Base-by-base conservation (phyloP, 2,113 vertebrate species). In the Lophius piscatorius region DNA sequence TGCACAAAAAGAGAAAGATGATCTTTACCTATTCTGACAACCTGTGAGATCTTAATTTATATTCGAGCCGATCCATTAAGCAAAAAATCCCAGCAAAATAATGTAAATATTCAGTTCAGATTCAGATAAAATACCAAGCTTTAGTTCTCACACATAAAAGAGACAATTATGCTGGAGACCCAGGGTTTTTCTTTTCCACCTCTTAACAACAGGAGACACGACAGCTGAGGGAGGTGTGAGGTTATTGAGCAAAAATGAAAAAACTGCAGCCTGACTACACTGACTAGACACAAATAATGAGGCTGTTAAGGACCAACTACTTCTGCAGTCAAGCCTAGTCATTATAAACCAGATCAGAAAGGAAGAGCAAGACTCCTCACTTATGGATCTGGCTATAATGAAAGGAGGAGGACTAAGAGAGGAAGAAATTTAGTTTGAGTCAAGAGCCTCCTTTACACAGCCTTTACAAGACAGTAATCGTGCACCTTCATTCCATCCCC, bases 211-310 rank as follows among this genome's bases (percentile, higher is more conserved):
- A 41, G 46, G 35, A 63, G 70, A 63, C 13, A 33, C 10, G 2
- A 60, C 35, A 54, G 47, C 44, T 62, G 49, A 72, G 21, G 40
- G 59, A 50, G 62, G 64, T 56, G 67, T 39, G 51, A 76, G 74
- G 76, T 86, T 70, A 80, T 62, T 3, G 46, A 63, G 65, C 13
- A 69, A 35, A 47, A 21, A 38, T 50, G 39, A 70, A n/a, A n/a
- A n/a, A 54, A 47, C 57, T 57, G 56, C 52, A 63, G 56, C 73
- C 64, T 40, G 60, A 75, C 70, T 76, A 36, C 26, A n/a, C 41
- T 64, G 60, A 75, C 70, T 76, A 36, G 22, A n/a, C 41, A 62
- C 66, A 11, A 36, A 56, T 84, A 85, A 89, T 68, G 72, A 88
- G 78, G 28, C 49, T 76, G 49, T 36, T 55, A 21, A 41, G 44